Evolutionary conservation across 2,113 vertebrate species (phyloP).

Genomic region (Prochilodus magdalenae): DNA sequence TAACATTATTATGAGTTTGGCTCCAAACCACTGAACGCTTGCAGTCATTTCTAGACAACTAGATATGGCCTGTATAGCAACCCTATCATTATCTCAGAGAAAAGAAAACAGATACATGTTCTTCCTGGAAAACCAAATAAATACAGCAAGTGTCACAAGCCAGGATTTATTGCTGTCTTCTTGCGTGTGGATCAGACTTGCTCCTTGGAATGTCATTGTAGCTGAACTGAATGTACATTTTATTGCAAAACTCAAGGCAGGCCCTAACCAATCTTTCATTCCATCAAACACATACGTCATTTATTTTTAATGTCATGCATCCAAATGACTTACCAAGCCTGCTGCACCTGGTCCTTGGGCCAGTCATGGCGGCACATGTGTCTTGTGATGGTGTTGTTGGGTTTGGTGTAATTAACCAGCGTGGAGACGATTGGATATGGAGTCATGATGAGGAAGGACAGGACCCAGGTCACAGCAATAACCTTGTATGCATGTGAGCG

Average conservation of each 20-base stretch:
- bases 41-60: not conserved
- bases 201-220: not conserved
- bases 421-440: constrained; percentile 89
- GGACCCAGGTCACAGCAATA: constrained; percentile 87
- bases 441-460: constrained; percentile 90
- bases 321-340: constrained; percentile 84
- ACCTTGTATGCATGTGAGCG: constrained; percentile 92
- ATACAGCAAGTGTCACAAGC: not conserved
- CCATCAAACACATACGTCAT: not conserved
- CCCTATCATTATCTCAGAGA: not conserved
- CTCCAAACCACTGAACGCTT: not conserved
- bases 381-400: constrained; percentile 64
- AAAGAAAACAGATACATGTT: not conserved
- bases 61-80: not conserved
- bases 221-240: not conserved
- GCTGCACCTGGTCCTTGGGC: constrained; percentile 79
- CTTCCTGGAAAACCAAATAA: not conserved
- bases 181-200: not conserved
- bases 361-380: constrained; percentile 84
- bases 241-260: not conserved
- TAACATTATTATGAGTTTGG: no score
- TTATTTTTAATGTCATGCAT: not conserved
- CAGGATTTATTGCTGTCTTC: not conserved
- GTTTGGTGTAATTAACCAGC: constrained; percentile 62
- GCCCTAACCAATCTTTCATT: not conserved